Conservation (phyloP, 2,888 invertebrate species). For the Atrina japonica region DNA sequence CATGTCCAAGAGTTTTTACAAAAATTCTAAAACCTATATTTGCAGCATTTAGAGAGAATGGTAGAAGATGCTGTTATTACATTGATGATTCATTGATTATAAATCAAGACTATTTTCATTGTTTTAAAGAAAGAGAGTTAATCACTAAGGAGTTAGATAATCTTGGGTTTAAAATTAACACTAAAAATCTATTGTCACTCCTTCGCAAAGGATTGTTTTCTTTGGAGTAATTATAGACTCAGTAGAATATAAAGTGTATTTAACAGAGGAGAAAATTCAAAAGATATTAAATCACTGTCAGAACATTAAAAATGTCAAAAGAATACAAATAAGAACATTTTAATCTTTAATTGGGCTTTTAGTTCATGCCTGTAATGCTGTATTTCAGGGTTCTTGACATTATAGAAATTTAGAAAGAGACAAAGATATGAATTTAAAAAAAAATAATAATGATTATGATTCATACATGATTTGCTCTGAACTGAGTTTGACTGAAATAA, state of each 20-base stretch:
- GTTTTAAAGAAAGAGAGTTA: neutral
- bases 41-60: constrained; percentile 33
- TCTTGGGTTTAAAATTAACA: constrained; percentile 41
- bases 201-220: constrained; percentile 38
- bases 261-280: constrained; percentile 45
- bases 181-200: constrained; percentile 41
- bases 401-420: constrained; percentile 40
- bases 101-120: constrained; percentile 26
- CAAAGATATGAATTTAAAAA: constrained; percentile 24
- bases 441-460: constrained; percentile 5
- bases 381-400: constrained; percentile 37
- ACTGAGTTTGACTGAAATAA: neutral
- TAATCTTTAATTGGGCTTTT: constrained; percentile 2
- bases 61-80: constrained; percentile 38
- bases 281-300: constrained; percentile 24
- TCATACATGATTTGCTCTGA: constrained; percentile 7
- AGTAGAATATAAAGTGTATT: constrained; percentile 6
- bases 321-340: neutral
- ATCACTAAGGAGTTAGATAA: constrained; percentile 24
- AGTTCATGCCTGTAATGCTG: constrained; percentile 1
- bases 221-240: constrained; percentile 52
- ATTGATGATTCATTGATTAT: constrained; percentile 54
- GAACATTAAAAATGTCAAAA: neutral
- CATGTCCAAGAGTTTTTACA: constrained; percentile 41
- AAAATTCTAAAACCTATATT: constrained; percentile 46